Evolutionary conservation across 2,888 invertebrate genomes (phyloP), one percentile per base, ranked within the genome.

Genomic region (Dyspetes luteomarginatus): DNA sequence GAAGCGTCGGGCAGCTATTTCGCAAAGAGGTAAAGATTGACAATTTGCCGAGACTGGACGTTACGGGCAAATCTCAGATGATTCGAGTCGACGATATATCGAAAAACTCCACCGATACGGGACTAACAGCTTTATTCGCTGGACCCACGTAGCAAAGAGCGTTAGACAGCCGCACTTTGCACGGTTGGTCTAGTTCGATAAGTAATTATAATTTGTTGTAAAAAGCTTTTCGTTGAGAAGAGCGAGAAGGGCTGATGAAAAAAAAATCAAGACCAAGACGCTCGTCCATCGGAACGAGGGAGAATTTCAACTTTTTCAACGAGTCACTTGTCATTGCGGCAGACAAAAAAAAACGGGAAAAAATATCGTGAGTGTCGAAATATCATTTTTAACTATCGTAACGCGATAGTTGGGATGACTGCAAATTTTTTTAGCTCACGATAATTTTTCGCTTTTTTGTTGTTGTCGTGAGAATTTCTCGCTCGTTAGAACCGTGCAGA

Each of bases 1-100:
- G 96, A 86, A 97, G 96, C 93, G 94, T 98, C 26, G 97, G 97
- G 26, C 97, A 98, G 91, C 93, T 97, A 81, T 98, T 98, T 92
- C 96, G 96, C 85, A 96, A 97, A 88, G 97, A 97, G 91, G 96
- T 97, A 9, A 95, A 96, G 92, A 97, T 98, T 85, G 94, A 96
- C 82, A 96, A 97, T 92, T 93, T 98, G 89, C 98, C 98, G 0
- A 95, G 95, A 12, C 94, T 97, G 92, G 93, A 93, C 75, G 89
- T 93, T 67, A 85, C 86, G 62, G 85, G 85, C 12, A 92, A 91
- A 30, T 90, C 93, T 9, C 87, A 88, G 41, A 43, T 85, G 1
- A 65, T 88, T 28, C 89, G 90, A 2, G 89, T 91, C 9, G 91
- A 91, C 65, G 91, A 91, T 1, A 87, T 90, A 24, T 88, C 92